These are phyloP conservation scores for Athalia cordata DNA, from an alignment of 2,888 invertebrate genomes.

Conservation along the genomic window DNA sequence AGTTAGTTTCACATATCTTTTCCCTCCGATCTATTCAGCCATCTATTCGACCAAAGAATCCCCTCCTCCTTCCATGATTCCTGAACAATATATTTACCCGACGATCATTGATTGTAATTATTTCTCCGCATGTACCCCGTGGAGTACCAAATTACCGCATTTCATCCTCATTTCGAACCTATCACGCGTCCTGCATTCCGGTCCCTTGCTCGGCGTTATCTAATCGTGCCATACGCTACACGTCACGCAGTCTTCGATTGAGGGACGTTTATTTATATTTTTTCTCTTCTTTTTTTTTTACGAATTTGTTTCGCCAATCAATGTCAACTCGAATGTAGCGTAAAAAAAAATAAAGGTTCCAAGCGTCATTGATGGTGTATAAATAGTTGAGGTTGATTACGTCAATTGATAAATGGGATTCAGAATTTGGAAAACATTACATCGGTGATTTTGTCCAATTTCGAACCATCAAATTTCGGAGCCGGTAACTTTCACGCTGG, in stretches of 20 bases:
- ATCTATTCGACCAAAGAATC: too few relatives aligned
- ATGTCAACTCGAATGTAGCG: neutral
- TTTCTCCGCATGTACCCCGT: too few relatives aligned
- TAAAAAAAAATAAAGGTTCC: too few relatives aligned
- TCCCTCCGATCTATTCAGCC: too few relatives aligned
- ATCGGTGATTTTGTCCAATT: neutral
- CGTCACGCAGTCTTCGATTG: constrained; percentile 14
- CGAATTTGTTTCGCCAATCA: constrained; percentile 9
- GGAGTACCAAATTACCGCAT: too few relatives aligned
- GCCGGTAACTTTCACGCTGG: neutral
- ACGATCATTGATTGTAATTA: too few relatives aligned
- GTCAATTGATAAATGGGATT: constrained; percentile 22
- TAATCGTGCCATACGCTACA: constrained; percentile 6
- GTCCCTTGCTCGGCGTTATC: neutral
- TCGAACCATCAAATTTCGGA: neutral
- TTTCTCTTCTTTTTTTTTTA: neutral
- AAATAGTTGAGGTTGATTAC: constrained; percentile 6
- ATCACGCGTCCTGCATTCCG: neutral
- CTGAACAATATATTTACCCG: too few relatives aligned
- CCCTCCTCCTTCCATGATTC: too few relatives aligned
- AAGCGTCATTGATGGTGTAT: neutral
- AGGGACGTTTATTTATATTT: neutral
- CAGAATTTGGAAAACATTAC: neutral
- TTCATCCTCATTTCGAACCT: too few relatives aligned
- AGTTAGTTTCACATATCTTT: neutral